Base-by-base conservation (phyloP, 37 sponge, comb jelly and placozoan species). In the Haliclona indistincta region DNA sequence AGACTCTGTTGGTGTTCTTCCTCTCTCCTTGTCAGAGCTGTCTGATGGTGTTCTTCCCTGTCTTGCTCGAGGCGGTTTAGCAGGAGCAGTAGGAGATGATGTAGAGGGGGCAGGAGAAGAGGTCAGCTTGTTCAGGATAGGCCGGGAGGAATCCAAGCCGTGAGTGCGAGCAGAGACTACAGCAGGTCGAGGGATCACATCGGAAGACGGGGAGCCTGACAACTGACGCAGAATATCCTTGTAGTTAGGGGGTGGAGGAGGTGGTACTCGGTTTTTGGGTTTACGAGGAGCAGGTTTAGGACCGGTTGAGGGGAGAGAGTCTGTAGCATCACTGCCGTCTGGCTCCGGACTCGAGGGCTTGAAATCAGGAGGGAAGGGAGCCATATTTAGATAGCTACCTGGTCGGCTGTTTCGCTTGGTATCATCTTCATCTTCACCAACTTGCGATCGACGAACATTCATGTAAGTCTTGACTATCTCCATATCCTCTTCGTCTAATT, bases 311-410 rank as follows among this genome's bases (percentile, higher is more conserved):
- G 49, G 49, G 13, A 17, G 49, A n/a, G n/a, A n/a, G n/a, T n/a
- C n/a, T n/a, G n/a, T n/a, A n/a, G n/a, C n/a, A 47, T 17, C 13
- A 13, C 49, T 47, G 13, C 49, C 49, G 13, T 47, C 49, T 17
- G 49, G 49, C 13, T 8, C 60, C 22, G 60, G 60, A 6, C 26
- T 20, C 60, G n/a, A n/a, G 6, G 11, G 11, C 28, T 58, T 58
- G n/a, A 58, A 58, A 25, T 26, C 60, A 11, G 60, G 60, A 7
- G 60, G 60, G 11, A 58, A 20, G 7, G 60, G 60, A 58, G 60
- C 60, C 60, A 58, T 26, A 58, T 58, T 58, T 20, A 58, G 60
- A 20, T 58, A 58, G 22, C 26, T 25, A 25, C 11, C 6, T 6
- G 60, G 60, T 58, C 60, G 60, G 7, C 51, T 47, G 10, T 10